phyloP scores from a whole-genome alignment of 2,113 vertebrate genomes.

The Lagenorhynchus albirostris region DNA sequence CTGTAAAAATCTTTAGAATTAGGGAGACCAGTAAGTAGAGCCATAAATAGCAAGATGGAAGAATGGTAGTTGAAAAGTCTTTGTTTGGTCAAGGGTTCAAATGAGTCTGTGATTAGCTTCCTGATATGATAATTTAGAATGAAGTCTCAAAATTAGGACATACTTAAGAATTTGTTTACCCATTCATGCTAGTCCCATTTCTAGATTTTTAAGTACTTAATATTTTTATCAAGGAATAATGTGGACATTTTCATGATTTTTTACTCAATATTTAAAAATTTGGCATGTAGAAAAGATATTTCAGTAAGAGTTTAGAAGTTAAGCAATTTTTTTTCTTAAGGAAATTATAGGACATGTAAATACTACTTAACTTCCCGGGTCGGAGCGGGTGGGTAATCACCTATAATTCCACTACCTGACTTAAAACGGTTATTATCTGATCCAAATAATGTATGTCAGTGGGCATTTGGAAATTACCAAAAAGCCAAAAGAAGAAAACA shows the following conservation, averaged over 20 bases:
- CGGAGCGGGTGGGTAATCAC: not conserved
- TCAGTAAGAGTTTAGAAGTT: not conserved
- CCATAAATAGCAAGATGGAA: not conserved
- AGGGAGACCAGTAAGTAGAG: not conserved
- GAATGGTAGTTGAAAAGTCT: not conserved
- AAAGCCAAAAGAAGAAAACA: not conserved
- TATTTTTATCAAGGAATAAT: not conserved
- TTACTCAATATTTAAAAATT: not conserved
- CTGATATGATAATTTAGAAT: not conserved
- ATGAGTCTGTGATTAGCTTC: not conserved
- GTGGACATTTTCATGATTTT: not conserved
- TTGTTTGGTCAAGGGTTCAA: not conserved
- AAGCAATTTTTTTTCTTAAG: not conserved
- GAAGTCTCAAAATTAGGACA: not conserved
- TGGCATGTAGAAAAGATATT: not conserved
- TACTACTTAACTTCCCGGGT: not conserved
- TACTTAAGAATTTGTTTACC: not conserved
- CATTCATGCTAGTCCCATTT: not conserved
- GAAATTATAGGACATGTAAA: not conserved
- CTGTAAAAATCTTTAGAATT: not conserved
- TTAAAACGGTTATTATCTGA: not conserved
- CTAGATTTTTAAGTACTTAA: not conserved
- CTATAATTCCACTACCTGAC: not conserved
- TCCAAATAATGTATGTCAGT: not conserved
- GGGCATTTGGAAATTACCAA: not conserved